phyloP scores from a whole-genome alignment of 2,797 vertebrate species.

The Saxicola maurus region DNA sequence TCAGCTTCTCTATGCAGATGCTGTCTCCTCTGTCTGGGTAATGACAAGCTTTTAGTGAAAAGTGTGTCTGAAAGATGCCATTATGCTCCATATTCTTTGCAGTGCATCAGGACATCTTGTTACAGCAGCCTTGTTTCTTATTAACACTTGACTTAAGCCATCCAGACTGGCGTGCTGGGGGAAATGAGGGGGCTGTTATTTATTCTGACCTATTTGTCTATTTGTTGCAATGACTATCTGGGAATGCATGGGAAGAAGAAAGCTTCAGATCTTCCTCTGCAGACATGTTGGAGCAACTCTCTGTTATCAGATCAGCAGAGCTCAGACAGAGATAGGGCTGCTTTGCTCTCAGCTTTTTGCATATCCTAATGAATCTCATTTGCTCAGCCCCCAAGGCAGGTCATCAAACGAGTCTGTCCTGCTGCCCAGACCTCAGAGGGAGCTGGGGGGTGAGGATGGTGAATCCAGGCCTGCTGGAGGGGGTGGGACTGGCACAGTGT shows the following conservation, averaged over 20 bases:
- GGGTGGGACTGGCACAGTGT: not conserved
- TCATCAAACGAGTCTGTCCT: constrained; percentile 38
- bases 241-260: constrained; percentile 27
- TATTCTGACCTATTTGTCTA: constrained; percentile 41
- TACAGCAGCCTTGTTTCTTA: constrained; percentile 22
- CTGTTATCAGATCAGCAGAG: constrained; percentile 32
- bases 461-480: constrained; percentile 32
- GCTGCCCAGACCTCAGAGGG: constrained; percentile 23
- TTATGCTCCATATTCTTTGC: constrained; percentile 5
- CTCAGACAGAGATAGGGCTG: constrained; percentile 52
- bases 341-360: constrained; percentile 34
- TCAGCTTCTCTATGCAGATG: constrained; percentile 27
- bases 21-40: constrained; percentile 31
- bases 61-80: not conserved
- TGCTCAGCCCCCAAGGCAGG: constrained; percentile 49
- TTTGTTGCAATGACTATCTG: constrained; percentile 31
- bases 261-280: constrained; percentile 51
- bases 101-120: not conserved
- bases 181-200: constrained; percentile 34
- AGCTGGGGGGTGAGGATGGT: constrained; percentile 14
- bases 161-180: not conserved
- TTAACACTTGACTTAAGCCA: constrained; percentile 14
- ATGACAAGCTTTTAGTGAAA: constrained; percentile 36
- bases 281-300: constrained; percentile 33
- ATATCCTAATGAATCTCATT: constrained; percentile 61